Conservation (phyloP, 2,797 vertebrate species). For the Phylloscopus collybita region DNA sequence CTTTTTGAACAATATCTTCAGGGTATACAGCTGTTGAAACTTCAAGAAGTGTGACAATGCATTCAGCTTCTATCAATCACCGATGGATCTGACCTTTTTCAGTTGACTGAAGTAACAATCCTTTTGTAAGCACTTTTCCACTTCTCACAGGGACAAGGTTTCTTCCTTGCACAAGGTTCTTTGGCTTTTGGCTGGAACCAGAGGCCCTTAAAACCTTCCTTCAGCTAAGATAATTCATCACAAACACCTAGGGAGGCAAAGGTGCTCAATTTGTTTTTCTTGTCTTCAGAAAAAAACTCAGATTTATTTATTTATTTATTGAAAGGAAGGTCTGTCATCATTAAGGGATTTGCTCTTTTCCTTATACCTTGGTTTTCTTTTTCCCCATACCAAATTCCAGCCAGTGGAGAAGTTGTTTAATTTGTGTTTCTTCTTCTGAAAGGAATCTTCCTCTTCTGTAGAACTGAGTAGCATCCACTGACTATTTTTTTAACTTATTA, state of each 20-base stretch:
- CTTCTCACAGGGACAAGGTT: not conserved
- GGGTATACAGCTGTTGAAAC: conserved; percentile 35
- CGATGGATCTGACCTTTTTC: not conserved
- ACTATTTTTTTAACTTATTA: not conserved
- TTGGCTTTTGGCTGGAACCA: not conserved
- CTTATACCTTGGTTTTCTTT: not conserved
- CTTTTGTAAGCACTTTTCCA: conserved; percentile 37
- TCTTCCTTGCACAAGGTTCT: not conserved
- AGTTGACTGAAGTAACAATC: not conserved
- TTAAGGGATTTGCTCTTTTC: not conserved
- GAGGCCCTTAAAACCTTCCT: not conserved
- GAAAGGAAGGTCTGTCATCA: not conserved
- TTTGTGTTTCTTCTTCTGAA: not conserved
- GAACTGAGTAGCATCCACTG: not conserved
- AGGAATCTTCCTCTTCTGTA: not conserved
- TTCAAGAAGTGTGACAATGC: conserved; percentile 26
- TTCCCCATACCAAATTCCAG: not conserved
- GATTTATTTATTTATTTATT: not conserved
- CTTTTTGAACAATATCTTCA: conserved; percentile 42
- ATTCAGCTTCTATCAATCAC: conserved; percentile 24
- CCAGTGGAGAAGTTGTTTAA: not conserved
- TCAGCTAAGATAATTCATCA: not conserved
- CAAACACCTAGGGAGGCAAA: not conserved
- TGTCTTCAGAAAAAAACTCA: not conserved
- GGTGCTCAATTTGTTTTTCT: not conserved